A percentile compares a stretch with the other conserved stretches of the same genome.
These are phyloP conservation scores for Cephus pulcher DNA, from an alignment of 2,888 invertebrate species.

Conservation along the genomic window DNA sequence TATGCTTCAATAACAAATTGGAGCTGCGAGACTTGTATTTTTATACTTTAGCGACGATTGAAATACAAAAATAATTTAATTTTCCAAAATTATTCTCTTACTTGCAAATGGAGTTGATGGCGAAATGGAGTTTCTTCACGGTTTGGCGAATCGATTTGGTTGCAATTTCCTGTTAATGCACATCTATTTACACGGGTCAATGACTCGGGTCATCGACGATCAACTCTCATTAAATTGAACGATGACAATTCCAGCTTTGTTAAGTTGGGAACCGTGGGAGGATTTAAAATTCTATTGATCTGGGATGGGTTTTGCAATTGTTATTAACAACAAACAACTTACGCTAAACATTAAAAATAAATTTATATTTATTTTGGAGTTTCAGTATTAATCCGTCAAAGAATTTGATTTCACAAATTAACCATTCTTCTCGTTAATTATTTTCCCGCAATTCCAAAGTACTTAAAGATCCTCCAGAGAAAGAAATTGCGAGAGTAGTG, in stretches of 20 bases:
- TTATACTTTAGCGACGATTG: background rate
- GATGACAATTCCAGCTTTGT: slow-evolving; percentile 9
- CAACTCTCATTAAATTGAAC: slow-evolving; percentile 21
- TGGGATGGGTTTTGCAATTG: background rate
- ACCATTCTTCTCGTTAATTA: background rate
- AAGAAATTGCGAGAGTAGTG: background rate
- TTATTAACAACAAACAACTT: background rate
- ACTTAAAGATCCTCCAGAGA: background rate
- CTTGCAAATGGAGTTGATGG: background rate
- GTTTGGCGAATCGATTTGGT: slow-evolving; percentile 41
- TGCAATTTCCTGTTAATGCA: slow-evolving; percentile 43
- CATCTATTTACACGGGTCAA: slow-evolving; percentile 31
- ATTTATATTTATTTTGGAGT: background rate
- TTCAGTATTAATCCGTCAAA: background rate
- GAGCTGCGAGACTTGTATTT: background rate
- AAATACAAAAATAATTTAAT: background rate
- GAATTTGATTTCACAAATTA: background rate
- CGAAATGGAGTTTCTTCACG: slow-evolving; percentile 28
- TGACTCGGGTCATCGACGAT: slow-evolving; percentile 28
- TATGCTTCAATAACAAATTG: background rate
- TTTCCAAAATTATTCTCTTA: background rate
- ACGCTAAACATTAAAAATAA: no score
- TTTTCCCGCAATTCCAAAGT: background rate
- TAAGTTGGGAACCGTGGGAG: background rate
- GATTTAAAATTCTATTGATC: background rate